These are phyloP conservation scores for Andrena cerasifolii DNA, from an alignment of 1,140 invertebrate genomes.

Conservation along the genomic window DNA sequence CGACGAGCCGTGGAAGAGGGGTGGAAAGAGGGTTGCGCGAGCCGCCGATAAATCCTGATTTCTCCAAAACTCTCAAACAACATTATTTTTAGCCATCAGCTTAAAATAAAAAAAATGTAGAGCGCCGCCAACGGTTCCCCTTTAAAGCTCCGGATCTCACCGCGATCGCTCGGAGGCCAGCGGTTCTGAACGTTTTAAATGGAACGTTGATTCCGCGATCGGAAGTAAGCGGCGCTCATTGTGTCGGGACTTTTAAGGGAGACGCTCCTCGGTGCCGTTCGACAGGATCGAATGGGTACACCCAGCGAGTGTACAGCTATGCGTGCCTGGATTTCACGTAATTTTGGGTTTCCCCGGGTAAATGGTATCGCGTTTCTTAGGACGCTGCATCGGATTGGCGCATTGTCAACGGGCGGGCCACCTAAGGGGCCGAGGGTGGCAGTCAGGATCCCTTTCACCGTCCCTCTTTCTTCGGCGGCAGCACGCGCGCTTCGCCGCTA, in stretches of 20 bases:
- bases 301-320: slow-evolving; percentile 23
- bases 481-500: slow-evolving; percentile 59
- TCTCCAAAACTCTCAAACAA: slow-evolving; percentile 17
- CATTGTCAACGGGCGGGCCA: slow-evolving; percentile 69
- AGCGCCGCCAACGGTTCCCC: too few relatives aligned
- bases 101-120: too few relatives aligned
- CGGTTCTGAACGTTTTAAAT: too few relatives aligned
- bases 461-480: slow-evolving; percentile 55
- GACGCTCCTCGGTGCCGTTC: background rate
- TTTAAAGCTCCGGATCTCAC: too few relatives aligned
- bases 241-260: background rate
- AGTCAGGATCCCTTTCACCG: slow-evolving; percentile 59
- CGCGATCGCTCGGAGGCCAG: too few relatives aligned
- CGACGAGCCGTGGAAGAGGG: background rate
- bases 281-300: slow-evolving; percentile 9
- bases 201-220: too few relatives aligned
- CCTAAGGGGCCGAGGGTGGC: slow-evolving; percentile 59
- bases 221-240: background rate
- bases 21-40: too few relatives aligned
- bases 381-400: slow-evolving; percentile 60
- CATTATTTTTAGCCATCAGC: too few relatives aligned
- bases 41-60: slow-evolving; percentile 23
- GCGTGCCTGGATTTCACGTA: slow-evolving; percentile 70
- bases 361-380: slow-evolving; percentile 75
- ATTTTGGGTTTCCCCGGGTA: slow-evolving; percentile 73